These are phyloP conservation scores for Patella ulyssiponensis DNA, from an alignment of 2,888 invertebrate species.

Conservation along the genomic window DNA sequence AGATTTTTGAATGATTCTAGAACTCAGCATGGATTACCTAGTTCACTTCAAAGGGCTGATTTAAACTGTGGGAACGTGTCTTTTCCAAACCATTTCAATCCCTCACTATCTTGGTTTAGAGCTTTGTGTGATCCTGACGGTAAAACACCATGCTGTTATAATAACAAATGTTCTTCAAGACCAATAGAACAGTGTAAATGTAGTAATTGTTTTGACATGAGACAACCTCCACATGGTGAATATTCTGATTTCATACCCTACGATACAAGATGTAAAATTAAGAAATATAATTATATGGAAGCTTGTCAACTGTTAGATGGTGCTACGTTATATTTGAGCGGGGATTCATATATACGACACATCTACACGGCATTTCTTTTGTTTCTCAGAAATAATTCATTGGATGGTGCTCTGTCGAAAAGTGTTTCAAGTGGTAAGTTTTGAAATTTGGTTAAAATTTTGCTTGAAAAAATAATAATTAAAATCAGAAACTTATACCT, in stretches of 20 bases:
- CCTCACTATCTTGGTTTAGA: not conserved
- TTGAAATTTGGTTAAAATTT: too few species aligned
- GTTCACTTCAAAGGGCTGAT: not conserved
- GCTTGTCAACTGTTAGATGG: not conserved
- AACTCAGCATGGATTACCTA: not conserved
- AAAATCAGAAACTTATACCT: too few species aligned
- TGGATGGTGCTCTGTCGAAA: not conserved
- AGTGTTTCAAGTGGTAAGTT: not conserved
- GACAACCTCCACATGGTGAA: not conserved
- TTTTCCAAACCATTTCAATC: not conserved
- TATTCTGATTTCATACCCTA: not conserved
- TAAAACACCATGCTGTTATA: not conserved
- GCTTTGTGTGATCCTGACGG: not conserved
- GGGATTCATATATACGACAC: not conserved
- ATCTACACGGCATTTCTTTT: not conserved
- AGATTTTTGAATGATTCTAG: not conserved
- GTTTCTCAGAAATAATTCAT: not conserved
- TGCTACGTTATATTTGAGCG: not conserved
- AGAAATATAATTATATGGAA: not conserved
- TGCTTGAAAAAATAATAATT: too few species aligned
- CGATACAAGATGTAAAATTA: not conserved
- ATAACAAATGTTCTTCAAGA: not conserved
- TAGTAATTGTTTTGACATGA: conserved; percentile 2
- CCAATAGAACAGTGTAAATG: not conserved
- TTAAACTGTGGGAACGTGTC: conserved; percentile 1